Percentiles rank a stretch among this genome's conserved stretches.
Evolutionary conservation across 2,113 vertebrate genomes (phyloP).

Genomic region (Marmota monax): DNA sequence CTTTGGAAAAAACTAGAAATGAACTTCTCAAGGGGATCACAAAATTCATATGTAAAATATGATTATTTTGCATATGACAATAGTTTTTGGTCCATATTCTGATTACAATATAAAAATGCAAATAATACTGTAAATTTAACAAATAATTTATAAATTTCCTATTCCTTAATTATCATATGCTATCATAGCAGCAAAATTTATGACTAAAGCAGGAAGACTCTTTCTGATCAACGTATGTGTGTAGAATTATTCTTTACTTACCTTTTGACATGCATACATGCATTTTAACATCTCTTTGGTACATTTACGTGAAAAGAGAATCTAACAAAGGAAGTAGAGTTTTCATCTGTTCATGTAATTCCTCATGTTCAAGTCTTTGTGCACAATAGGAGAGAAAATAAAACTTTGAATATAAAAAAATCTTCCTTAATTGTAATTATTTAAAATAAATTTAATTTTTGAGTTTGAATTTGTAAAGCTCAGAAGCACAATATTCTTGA

Average conservation of each 20-base stretch:
- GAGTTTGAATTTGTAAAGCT: neutral
- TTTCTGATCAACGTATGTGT: neutral
- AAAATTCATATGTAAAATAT: neutral
- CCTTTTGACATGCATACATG: neutral
- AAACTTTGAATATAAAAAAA: conserved; percentile 23
- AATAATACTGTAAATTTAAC: neutral
- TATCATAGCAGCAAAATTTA: neutral
- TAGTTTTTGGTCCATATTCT: neutral
- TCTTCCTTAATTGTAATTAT: conserved; percentile 29
- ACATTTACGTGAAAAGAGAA: neutral
- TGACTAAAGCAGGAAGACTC: neutral
- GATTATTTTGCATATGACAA: neutral
- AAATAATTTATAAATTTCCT: neutral
- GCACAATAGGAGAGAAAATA: neutral
- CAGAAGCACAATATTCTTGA: neutral
- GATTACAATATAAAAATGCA: neutral
- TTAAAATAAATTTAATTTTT: conserved; percentile 37
- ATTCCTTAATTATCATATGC: neutral
- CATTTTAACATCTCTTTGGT: neutral
- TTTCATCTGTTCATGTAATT: conserved; percentile 11
- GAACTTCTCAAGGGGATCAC: neutral
- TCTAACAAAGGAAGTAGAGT: neutral
- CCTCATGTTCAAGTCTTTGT: neutral
- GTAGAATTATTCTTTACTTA: neutral
- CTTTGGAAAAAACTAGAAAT: neutral